Evolutionary conservation across 2,888 invertebrate genomes (phyloP), one percentile per base, ranked within the genome.

Genomic region (Troides aeacus): DNA sequence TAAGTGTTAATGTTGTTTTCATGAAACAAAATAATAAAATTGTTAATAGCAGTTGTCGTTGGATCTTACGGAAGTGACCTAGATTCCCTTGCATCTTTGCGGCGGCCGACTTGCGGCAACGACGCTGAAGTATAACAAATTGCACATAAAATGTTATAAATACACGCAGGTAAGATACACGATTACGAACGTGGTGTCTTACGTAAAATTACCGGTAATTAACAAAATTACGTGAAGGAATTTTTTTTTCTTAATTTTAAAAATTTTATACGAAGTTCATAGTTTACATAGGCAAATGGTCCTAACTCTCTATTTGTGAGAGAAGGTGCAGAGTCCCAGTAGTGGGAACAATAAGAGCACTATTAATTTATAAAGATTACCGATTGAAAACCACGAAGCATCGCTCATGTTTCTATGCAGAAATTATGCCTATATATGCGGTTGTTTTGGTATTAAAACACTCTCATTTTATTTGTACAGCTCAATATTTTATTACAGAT

Each of bases 41-140:
- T 46, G 24, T 62, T 56, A 53, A 24, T 24, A 23, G n/a, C 18
- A 21, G 53, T 64, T 58, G 39, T 64, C 42, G 23, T 58, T 58
- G 65, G 39, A 65, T 42, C 42, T 46, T 66, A 21, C 66, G 66
- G 66, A 66, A 66, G 66, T 66, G 53, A 61, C 66, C 61, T 61
- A 66, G 53, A 66, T 66, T 61, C 17, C 21, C 18, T 46, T 66
- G 56, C 56, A 66, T 66, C 62, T 56, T 53, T 53, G 60, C 66
- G 56, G 61, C 46, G 58, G 58, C 65, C 65, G 24, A 65, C 65
- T 58, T 66, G 39, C 56, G 61, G 56, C 12, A 61, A 66, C 53
- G 21, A 62, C 56, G 63, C n/a, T 56, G 18, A 53, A 46, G 62
- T 62, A 58, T 58, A 63, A 53, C 53, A 36, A 56, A 56, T 63